phyloP scores from a whole-genome alignment of 2,113 vertebrate species.

The Corynorhinus townsendii region DNA sequence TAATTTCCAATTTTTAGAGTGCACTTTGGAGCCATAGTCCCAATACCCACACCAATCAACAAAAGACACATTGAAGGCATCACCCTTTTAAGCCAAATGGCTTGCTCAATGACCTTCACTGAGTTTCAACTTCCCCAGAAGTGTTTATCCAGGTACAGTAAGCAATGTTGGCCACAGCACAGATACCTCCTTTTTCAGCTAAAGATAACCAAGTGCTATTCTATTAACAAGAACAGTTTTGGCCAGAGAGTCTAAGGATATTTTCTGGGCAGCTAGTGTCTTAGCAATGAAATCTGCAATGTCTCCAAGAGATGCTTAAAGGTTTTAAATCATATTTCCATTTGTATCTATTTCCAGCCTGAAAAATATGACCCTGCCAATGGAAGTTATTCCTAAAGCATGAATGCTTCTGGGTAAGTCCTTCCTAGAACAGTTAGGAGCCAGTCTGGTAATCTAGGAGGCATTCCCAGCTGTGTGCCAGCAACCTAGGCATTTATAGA shows the following conservation, averaged over 20 bases:
- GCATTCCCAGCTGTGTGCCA: not conserved
- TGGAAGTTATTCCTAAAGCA: not conserved
- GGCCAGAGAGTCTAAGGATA: not conserved
- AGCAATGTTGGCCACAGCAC: not conserved
- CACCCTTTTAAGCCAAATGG: not conserved
- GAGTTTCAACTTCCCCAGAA: not conserved
- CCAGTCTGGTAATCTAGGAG: not conserved
- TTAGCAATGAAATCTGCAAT: not conserved
- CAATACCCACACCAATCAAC: not conserved
- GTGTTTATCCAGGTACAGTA: not conserved
- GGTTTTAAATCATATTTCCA: not conserved
- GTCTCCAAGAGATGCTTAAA: not conserved
- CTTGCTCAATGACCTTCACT: not conserved
- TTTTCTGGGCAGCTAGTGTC: not conserved
- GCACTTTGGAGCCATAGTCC: not conserved
- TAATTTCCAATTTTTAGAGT: not conserved
- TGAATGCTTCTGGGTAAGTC: not conserved
- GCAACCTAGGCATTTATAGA: not conserved
- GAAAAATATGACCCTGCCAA: not conserved
- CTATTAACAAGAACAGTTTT: not conserved
- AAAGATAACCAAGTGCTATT: not conserved
- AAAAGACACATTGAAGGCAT: not conserved
- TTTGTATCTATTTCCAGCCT: not conserved
- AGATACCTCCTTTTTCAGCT: not conserved
- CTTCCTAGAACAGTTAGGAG: not conserved